phyloP scores from a whole-genome alignment of 2,797 vertebrate genomes.

The Arremon aurantiirostris region DNA sequence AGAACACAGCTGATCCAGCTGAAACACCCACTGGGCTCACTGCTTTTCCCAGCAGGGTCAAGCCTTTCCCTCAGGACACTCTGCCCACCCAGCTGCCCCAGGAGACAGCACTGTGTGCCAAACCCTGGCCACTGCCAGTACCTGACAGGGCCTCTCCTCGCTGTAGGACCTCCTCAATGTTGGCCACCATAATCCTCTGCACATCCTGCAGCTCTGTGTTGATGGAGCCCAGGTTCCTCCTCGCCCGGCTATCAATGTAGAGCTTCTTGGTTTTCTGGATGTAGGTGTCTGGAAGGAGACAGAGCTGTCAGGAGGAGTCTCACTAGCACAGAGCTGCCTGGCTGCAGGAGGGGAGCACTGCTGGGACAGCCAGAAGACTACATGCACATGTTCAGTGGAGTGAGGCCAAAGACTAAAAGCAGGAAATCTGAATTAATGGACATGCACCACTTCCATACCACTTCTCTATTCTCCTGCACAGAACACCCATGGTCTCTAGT shows the following conservation, averaged over 20 bases:
- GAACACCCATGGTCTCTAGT: neutral
- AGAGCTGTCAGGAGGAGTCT: neutral
- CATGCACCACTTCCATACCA: neutral
- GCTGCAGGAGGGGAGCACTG: neutral
- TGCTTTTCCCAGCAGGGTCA: neutral
- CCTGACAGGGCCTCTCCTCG: conserved; percentile 95
- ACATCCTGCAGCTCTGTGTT: conserved; percentile 98
- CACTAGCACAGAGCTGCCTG: neutral
- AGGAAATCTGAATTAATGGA: neutral
- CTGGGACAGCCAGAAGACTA: neutral
- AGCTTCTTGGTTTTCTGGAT: conserved; percentile 99
- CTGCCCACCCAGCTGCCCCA: fast-evolving
- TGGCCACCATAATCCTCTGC: conserved; percentile 99
- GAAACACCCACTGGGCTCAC: neutral
- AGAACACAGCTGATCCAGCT: neutral
- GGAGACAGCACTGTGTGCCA: neutral
- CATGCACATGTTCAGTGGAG: neutral
- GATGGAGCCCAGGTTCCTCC: conserved; percentile 94
- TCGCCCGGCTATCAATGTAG: conserved; percentile 94
- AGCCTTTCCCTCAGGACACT: neutral
- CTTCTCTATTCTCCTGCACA: neutral
- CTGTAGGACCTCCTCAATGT: conserved; percentile 96
- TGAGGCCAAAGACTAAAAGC: neutral
- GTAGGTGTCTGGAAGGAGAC: conserved; percentile 87
- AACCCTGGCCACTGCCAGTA: conserved; percentile 9